A percentile compares a stretch with the other conserved stretches of the same genome.
phyloP scores from a whole-genome alignment of 2,113 vertebrate genomes.

The Cranoglanis bouderius region DNA sequence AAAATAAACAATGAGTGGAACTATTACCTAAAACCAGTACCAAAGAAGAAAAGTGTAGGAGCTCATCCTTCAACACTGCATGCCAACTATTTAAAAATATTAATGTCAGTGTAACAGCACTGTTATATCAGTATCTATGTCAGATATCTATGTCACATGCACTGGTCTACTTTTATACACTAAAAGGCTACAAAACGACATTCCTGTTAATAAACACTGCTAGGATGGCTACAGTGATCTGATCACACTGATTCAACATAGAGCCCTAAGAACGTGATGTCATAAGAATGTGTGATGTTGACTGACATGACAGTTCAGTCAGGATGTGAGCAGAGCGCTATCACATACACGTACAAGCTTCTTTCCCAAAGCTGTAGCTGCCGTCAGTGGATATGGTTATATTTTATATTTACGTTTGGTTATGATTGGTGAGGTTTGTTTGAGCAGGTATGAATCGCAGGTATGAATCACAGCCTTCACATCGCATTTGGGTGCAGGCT shows the following conservation, averaged over 20 bases:
- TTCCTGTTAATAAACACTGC: neutral
- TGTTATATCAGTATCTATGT: neutral
- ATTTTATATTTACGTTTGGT: no score
- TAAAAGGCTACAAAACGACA: neutral
- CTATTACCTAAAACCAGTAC: neutral
- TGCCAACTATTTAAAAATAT: neutral
- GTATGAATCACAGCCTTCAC: neutral
- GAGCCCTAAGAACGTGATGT: neutral
- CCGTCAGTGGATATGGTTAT: no score
- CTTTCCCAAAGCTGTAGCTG: no score
- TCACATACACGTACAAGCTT: no score
- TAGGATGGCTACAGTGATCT: neutral
- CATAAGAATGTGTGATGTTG: neutral
- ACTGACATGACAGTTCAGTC: neutral
- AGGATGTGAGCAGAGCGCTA: neutral
- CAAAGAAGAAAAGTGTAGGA: constrained; percentile 8
- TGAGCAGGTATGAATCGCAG: neutral
- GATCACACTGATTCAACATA: neutral
- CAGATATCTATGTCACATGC: neutral
- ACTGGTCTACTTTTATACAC: neutral
- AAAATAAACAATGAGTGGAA: constrained; percentile 6
- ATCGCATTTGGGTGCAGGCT: neutral
- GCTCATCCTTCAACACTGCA: neutral
- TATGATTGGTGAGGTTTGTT: neutral
- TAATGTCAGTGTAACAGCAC: neutral